Percentiles rank a stretch among this genome's conserved stretches.
Conservation (phyloP, 1,140 invertebrate species). For the Acromyrmex echinatior region DNA sequence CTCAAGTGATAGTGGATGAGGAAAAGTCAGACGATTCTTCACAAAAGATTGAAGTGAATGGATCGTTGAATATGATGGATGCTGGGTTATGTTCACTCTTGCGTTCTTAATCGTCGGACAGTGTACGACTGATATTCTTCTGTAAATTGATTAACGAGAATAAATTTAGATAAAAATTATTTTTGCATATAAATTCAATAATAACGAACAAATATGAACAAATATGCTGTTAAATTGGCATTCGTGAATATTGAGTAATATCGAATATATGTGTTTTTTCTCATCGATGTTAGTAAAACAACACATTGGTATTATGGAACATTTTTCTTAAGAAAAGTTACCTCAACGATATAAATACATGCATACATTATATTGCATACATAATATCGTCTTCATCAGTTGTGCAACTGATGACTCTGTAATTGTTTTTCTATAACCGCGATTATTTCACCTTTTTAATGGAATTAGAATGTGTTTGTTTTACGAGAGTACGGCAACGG, state of each 20-base stretch:
- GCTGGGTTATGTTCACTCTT: conserved; percentile 44
- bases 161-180: background rate
- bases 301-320: background rate
- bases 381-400: background rate
- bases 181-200: background rate
- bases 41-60: conserved; percentile 52
- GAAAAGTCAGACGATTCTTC: conserved; percentile 51
- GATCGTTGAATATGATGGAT: conserved; percentile 69
- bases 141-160: background rate
- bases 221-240: background rate
- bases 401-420: background rate
- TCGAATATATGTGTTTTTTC: background rate
- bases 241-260: background rate
- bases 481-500: conserved; percentile 15
- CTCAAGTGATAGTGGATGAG: background rate
- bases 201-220: background rate
- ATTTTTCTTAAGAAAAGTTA: conserved; percentile 13
- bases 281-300: conserved; percentile 15
- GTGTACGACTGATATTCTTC: conserved; percentile 32
- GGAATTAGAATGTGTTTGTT: conserved; percentile 35
- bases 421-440: background rate
- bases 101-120: conserved; percentile 51
- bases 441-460: conserved; percentile 38
- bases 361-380: background rate
- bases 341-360: background rate